Conservation (phyloP, 2,113 vertebrate genomes). For the Megatriorchis doriae region DNA sequence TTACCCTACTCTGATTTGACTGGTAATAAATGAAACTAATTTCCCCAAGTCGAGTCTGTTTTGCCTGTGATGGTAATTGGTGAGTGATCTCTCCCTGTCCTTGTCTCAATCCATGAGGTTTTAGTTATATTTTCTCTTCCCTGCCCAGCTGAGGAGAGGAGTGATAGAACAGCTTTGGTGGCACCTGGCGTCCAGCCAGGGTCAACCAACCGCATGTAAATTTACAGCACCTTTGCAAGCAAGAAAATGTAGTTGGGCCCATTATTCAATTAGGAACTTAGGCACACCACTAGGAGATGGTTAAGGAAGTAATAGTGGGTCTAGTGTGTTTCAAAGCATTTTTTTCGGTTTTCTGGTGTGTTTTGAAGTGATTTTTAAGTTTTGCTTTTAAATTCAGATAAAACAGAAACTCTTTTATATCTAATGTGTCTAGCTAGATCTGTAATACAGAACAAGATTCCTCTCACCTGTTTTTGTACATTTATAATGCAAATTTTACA, state of each 20-base stretch:
- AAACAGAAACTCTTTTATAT: background rate
- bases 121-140: too few species aligned
- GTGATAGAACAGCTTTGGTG: background rate
- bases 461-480: background rate
- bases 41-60: too few species aligned
- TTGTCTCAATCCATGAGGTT: too few species aligned
- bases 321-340: background rate
- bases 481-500: constrained; percentile 1
- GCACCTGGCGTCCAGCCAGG: background rate
- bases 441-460: background rate
- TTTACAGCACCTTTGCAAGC: background rate
- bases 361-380: background rate
- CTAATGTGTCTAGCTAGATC: background rate
- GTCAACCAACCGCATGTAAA: background rate
- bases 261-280: background rate
- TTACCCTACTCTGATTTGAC: too few species aligned
- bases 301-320: background rate
- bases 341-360: background rate
- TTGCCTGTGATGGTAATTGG: too few species aligned
- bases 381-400: background rate
- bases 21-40: too few species aligned
- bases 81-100: too few species aligned
- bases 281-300: background rate
- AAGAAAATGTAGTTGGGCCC: background rate
- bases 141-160: too few species aligned